Conservation (phyloP, 2,113 vertebrate genomes). For the Tragelaphus imberbis region DNA sequence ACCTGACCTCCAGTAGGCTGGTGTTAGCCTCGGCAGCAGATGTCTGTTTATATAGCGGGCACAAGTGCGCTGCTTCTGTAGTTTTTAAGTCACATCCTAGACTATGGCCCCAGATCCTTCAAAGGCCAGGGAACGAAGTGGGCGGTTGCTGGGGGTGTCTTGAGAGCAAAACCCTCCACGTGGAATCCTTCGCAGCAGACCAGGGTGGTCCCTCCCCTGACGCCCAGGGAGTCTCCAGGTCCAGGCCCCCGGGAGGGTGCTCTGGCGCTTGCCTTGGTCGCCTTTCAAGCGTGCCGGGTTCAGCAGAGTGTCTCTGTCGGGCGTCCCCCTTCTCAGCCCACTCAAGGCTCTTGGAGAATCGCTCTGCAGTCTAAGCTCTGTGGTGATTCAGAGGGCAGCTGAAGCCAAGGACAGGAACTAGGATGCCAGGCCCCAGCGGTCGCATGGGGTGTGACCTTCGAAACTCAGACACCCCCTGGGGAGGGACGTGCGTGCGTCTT, state of each 20-base stretch:
- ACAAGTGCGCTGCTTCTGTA: slow-evolving; percentile 7
- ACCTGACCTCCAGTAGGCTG: background rate
- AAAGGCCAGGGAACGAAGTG: background rate
- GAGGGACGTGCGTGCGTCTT: background rate
- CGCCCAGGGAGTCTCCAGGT: fast-evolving
- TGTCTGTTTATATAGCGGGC: slow-evolving; percentile 25
- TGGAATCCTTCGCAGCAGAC: background rate
- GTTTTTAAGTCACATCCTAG: background rate
- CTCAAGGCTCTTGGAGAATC: background rate
- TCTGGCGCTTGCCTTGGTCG: background rate
- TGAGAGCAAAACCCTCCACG: background rate
- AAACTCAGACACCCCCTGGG: background rate
- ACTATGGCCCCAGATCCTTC: slow-evolving; percentile 3
- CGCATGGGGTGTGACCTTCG: background rate
- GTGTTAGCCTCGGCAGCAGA: slow-evolving; percentile 21
- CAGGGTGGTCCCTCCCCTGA: fast-evolving
- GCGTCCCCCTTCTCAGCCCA: background rate
- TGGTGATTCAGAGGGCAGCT: background rate
- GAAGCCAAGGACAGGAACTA: background rate
- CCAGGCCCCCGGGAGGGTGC: background rate
- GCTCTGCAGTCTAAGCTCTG: background rate
- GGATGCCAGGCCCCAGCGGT: background rate
- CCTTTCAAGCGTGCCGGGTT: background rate
- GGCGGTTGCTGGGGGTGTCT: background rate
- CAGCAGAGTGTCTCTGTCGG: background rate